Base-by-base conservation (phyloP, 1,140 invertebrate species). In the Subanguina moxae region DNA sequence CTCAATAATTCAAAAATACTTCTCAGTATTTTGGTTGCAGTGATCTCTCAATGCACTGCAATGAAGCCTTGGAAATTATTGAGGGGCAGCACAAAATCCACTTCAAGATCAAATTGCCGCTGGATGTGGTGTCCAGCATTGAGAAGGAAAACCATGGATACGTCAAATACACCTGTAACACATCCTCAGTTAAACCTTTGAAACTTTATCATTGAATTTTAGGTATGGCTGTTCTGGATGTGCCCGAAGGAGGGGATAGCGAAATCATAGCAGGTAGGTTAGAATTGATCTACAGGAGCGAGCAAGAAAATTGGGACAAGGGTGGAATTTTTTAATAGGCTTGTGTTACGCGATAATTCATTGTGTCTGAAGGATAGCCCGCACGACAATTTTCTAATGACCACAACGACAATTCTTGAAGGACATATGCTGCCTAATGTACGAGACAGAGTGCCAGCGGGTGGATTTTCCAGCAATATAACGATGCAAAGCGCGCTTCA, bases 241-340 rank as follows among this genome's bases (percentile, higher is more conserved):
- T 77, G 30, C 75, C 78, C 21, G 77, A 77, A 28, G 74, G 75
- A 30, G 76, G 76, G 15, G 78, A 76, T 19, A 80, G 65, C 58
- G 69, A 80, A 73, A 78, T 77, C 28, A 57, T 77, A 30, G 78
- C 75, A 28, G 75, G 75, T 79, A 28, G n/a, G 17, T 15, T n/a
- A 23, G 9, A n/a, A 27, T 28, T 28, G n/a, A 7, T 1, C 67
- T 71, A 13, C 65, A 23, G 11, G 17, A 23, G 3, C 25, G 28
- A 48, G 21, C 52, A 17, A 66, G 8, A 57, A 25, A 48, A 28
- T 25, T 0, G 25, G 11, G 3, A 38, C 32, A 52, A 52, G 17
- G 17, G 17, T 52, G 48, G 23, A 52, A 52, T n/a, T n/a, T n/a
- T n/a, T n/a, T n/a, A n/a, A n/a, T n/a, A n/a, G n/a, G n/a, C n/a